These are phyloP conservation scores for Siniperca undulata DNA, from an alignment of 2,797 vertebrate genomes.

Conservation along the genomic window DNA sequence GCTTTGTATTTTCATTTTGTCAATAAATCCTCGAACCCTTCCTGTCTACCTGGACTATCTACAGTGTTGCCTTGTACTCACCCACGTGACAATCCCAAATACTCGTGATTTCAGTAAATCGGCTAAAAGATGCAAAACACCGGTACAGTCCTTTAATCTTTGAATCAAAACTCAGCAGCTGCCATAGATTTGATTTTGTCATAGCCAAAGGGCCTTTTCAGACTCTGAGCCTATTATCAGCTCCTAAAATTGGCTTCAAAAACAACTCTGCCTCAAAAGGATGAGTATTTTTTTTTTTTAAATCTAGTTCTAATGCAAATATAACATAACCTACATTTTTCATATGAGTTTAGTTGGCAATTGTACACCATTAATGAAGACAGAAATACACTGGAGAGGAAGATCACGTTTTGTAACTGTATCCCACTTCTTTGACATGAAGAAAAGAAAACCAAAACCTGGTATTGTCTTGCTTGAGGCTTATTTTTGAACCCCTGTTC, in stretches of 20 bases:
- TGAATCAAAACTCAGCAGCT: constrained; percentile 35
- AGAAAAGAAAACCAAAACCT: constrained; percentile 22
- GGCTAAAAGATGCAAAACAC: constrained; percentile 29
- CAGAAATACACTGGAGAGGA: not conserved
- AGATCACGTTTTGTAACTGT: constrained; percentile 18
- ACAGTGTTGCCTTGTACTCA: not conserved
- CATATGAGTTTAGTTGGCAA: constrained; percentile 13
- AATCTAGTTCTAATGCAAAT: constrained; percentile 36
- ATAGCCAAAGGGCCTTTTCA: constrained; percentile 10
- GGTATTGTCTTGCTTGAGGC: constrained; percentile 30
- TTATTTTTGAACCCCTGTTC: constrained; percentile 39
- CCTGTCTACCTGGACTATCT: no score
- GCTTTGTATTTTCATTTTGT: not conserved
- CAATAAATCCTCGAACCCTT: no score
- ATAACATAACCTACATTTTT: constrained; percentile 32
- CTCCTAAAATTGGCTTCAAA: constrained; percentile 39
- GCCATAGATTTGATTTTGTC: constrained; percentile 22
- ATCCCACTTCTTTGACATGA: constrained; percentile 35
- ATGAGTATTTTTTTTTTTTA: constrained; percentile 20
- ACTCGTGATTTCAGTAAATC: constrained; percentile 36
- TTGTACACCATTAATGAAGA: constrained; percentile 21
- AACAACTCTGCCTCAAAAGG: constrained; percentile 21
- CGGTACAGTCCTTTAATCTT: constrained; percentile 43
- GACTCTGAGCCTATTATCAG: constrained; percentile 14
- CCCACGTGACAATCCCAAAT: constrained; percentile 8